Conservation (phyloP, 2,797 vertebrate species). For the Phaenicophaeus curvirostris region DNA sequence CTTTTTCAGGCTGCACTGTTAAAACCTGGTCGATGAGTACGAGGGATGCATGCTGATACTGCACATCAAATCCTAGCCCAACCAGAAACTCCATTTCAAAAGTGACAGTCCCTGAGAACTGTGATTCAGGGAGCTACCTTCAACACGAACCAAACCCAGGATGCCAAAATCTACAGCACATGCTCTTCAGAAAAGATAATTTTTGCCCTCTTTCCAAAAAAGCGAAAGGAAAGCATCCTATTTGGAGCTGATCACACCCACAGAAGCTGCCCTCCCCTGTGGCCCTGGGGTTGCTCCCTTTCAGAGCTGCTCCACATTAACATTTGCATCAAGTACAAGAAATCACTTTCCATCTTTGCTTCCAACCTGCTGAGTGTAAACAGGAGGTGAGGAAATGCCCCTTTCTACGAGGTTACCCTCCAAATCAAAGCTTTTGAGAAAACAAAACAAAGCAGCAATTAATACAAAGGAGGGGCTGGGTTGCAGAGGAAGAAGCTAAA, state of each 20-base stretch:
- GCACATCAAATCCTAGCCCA: fast-evolving
- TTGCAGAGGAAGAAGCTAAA: background rate
- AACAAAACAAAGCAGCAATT: background rate
- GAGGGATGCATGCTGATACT: fast-evolving
- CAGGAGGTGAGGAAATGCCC: background rate
- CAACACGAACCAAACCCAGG: background rate
- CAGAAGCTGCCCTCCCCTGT: fast-evolving
- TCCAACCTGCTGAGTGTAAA: background rate
- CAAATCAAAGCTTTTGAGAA: background rate
- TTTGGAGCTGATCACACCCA: fast-evolving
- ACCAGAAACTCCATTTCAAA: background rate
- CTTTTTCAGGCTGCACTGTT: background rate
- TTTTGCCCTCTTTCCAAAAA: background rate
- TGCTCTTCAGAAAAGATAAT: fast-evolving
- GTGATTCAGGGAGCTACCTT: fast-evolving
- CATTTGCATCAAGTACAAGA: background rate
- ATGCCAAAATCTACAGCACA: background rate
- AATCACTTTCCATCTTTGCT: background rate
- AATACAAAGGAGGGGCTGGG: background rate
- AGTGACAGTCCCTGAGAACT: fast-evolving
- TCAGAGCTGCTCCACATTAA: background rate
- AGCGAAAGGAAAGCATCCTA: fast-evolving
- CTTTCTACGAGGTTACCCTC: background rate
- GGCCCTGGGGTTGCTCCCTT: fast-evolving
- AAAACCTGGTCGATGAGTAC: fast-evolving